Evolutionary conservation across 2,797 vertebrate species (phyloP).

Genomic region (Miichthys miiuy): DNA sequence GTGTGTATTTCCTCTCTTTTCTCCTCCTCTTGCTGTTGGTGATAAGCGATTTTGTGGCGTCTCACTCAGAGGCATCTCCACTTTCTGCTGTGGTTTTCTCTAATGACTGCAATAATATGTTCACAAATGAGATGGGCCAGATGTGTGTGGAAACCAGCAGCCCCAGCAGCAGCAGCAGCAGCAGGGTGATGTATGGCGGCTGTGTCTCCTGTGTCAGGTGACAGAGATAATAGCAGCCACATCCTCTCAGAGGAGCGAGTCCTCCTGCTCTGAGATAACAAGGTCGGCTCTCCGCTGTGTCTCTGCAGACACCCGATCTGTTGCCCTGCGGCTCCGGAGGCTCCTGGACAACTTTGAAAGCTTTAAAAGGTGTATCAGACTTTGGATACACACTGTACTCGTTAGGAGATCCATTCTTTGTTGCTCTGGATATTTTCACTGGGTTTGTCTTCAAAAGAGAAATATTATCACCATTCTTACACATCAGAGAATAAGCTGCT

Average conservation of each 20-base stretch:
- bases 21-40: background rate
- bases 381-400: too few relatives aligned
- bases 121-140: background rate
- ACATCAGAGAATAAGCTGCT: too few relatives aligned
- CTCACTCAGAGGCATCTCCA: background rate
- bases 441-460: too few relatives aligned
- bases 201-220: conserved; percentile 41
- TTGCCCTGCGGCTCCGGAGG: conserved; percentile 22
- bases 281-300: conserved; percentile 14
- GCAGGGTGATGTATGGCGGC: conserved; percentile 29
- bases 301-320: conserved; percentile 28
- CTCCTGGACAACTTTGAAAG: conserved; percentile 20
- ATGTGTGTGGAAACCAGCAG: background rate
- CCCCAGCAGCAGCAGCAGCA: background rate
- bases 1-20: too few relatives aligned
- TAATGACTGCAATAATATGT: conserved; percentile 23
- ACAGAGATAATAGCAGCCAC: conserved; percentile 45
- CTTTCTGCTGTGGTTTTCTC: conserved; percentile 29
- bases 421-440: too few relatives aligned
- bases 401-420: too few relatives aligned
- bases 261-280: conserved; percentile 39
- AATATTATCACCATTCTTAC: too few relatives aligned
- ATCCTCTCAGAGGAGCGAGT: conserved; percentile 36
- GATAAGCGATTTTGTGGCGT: conserved; percentile 3
- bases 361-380: background rate